Evolutionary conservation across 2,797 vertebrate species (phyloP), one percentile per base, ranked within the genome.

Genomic region (Falco novaeseelandiae): DNA sequence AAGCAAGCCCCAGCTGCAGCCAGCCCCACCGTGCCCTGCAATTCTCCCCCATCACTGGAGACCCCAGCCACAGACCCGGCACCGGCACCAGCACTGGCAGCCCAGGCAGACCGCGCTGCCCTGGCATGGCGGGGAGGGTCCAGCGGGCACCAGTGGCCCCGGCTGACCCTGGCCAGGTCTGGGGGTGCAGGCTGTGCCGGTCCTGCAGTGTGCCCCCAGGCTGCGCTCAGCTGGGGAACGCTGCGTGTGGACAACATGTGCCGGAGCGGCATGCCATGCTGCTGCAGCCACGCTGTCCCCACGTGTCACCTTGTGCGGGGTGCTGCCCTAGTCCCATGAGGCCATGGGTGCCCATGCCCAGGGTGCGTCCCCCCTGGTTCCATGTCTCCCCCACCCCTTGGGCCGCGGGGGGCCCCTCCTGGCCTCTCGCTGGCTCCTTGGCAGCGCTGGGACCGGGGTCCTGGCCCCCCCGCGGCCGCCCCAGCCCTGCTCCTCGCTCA

Each of bases 401-500:
- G 42, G 29, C 3, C 29, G 3, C 2, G 3, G 10, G 10, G 38
- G 65, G 7, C 16, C 34, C 9, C 25, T 57, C 12, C 17, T 0
- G 1, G 20, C 7, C 3, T 6, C 38, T 55, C 48, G 2, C 14
- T 1, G 6, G 19, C 22, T 40, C 51, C 42, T 36, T 12, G 4
- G 65, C 71, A 55, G 42, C 5, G 1, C 29, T 2, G 0, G 32
- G 36, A 5, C n/a, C 2, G 34, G 44, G 27, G 42, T 59, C 57
- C n/a, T 5, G 5, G 1, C 8, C 20, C 16, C 14, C 34, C 49
- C 6, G 6, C 27, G 4, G 62, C 73, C 16, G 4, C n/a, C 65
- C 49, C 16, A 9, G 65, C 82, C 25, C 69, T 81, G 70, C 81
- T 76, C 79, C 52, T 22, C 6, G 94, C 98, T 98, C 98, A 98